Evolutionary conservation across 1,140 invertebrate species (phyloP).

Genomic region (Drosophila sp.): DNA sequence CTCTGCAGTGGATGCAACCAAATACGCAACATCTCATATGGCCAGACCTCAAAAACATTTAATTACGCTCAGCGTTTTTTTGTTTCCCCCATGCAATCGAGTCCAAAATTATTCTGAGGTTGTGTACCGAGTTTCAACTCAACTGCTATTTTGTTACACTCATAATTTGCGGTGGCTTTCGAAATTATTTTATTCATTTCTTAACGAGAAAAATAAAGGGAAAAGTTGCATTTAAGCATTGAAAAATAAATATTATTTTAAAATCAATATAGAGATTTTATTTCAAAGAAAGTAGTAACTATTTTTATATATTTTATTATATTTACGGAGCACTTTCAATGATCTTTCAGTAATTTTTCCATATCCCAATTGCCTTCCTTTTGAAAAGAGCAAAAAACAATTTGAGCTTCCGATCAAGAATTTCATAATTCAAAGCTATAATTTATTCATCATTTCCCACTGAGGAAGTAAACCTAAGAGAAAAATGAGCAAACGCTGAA

Average conservation of each 20-base stretch:
- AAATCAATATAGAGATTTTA: too few species aligned
- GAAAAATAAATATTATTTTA: too few species aligned
- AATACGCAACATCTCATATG: slow-evolving; percentile 46
- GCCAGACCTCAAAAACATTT: slow-evolving; percentile 49
- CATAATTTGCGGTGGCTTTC: slow-evolving; percentile 12
- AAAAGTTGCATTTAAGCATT: neutral
- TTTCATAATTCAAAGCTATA: slow-evolving; percentile 1
- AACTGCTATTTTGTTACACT: slow-evolving; percentile 5
- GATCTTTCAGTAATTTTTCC: too few species aligned
- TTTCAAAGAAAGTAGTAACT: too few species aligned
- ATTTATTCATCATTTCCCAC: slow-evolving; percentile 6
- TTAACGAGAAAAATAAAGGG: neutral
- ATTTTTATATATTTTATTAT: too few species aligned
- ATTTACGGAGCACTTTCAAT: too few species aligned
- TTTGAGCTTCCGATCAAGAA: too few species aligned
- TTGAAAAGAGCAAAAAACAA: too few species aligned
- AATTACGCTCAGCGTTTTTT: slow-evolving; percentile 28
- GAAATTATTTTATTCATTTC: neutral
- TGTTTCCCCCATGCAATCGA: neutral
- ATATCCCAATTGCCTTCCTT: too few species aligned
- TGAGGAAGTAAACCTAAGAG: neutral
- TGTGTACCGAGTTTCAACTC: neutral
- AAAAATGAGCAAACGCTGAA: slow-evolving; percentile 10
- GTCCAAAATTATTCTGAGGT: slow-evolving; percentile 5
- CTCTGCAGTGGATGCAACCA: slow-evolving; percentile 38